A percentile compares a stretch with the other conserved stretches of the same genome.
phyloP scores from a whole-genome alignment of 1,140 invertebrate genomes.

The Caerostris extrusa region DNA sequence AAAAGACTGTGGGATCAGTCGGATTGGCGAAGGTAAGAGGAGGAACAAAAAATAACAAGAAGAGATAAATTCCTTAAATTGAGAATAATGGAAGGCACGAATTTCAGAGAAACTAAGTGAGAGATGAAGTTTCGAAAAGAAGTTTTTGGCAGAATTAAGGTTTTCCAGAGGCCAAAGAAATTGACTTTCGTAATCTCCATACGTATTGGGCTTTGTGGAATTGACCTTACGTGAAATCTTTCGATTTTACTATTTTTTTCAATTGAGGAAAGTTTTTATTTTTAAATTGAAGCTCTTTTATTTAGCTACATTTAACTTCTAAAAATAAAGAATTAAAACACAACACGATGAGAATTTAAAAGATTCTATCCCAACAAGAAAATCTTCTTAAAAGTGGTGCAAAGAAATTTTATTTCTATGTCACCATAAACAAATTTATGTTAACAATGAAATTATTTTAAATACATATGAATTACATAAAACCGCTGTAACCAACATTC shows the following conservation, averaged over 20 bases:
- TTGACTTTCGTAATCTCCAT: background rate
- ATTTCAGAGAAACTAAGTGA: background rate
- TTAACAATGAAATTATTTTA: too few relatives aligned
- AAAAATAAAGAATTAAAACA: too few relatives aligned
- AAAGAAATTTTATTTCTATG: too few relatives aligned
- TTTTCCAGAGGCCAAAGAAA: background rate
- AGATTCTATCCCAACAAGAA: too few relatives aligned
- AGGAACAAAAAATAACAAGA: background rate
- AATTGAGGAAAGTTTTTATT: too few relatives aligned
- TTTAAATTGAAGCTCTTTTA: too few relatives aligned
- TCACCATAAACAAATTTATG: too few relatives aligned
- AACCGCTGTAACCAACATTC: too few relatives aligned
- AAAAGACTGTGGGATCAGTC: conserved; percentile 9
- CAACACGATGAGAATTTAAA: too few relatives aligned
- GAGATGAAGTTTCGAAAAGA: background rate
- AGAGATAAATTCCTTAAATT: conserved; percentile 46
- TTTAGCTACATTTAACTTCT: too few relatives aligned
- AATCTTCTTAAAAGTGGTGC: too few relatives aligned
- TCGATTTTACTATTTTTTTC: background rate
- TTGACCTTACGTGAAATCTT: background rate
- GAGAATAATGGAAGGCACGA: conserved; percentile 27
- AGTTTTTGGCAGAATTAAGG: background rate
- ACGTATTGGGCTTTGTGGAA: background rate
- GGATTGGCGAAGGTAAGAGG: background rate
- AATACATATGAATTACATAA: too few relatives aligned